phyloP scores from a whole-genome alignment of 1,140 invertebrate species.

The Meloidogyne hapla region DNA sequence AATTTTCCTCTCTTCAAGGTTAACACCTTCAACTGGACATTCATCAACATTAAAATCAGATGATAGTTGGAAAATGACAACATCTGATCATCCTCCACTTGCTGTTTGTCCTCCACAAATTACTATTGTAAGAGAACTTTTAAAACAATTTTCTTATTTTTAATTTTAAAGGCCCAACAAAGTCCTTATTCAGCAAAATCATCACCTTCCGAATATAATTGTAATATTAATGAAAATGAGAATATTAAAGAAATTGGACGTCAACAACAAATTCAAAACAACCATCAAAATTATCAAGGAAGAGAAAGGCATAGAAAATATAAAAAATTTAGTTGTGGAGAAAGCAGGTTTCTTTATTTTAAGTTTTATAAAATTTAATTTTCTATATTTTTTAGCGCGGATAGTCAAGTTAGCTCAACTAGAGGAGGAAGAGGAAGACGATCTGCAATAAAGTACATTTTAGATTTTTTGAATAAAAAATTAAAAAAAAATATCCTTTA shows the following conservation, averaged over 20 bases:
- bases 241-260: neutral
- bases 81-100: neutral
- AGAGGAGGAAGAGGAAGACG: conserved; percentile 48
- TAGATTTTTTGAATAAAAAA: neutral
- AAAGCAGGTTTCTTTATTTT: neutral
- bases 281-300: neutral
- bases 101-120: conserved; percentile 25
- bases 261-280: neutral
- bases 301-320: conserved; percentile 27
- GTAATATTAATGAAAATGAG: neutral
- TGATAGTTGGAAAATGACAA: conserved; percentile 18
- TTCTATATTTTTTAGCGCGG: conserved; percentile 5
- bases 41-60: conserved; percentile 15
- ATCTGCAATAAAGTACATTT: conserved; percentile 34
- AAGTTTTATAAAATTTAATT: neutral
- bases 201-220: neutral
- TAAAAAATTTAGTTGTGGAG: conserved; percentile 16
- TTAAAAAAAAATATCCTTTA: neutral
- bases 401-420: conserved; percentile 40
- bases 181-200: conserved; percentile 16
- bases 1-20: neutral
- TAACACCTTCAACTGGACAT: neutral
- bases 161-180: conserved; percentile 14
- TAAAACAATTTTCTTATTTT: neutral
- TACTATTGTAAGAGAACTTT: conserved; percentile 20